A percentile compares a stretch with the other conserved stretches of the same genome.
Evolutionary conservation across 2,113 vertebrate genomes (phyloP).

Genomic region (Onychostruthus taczanowskii): DNA sequence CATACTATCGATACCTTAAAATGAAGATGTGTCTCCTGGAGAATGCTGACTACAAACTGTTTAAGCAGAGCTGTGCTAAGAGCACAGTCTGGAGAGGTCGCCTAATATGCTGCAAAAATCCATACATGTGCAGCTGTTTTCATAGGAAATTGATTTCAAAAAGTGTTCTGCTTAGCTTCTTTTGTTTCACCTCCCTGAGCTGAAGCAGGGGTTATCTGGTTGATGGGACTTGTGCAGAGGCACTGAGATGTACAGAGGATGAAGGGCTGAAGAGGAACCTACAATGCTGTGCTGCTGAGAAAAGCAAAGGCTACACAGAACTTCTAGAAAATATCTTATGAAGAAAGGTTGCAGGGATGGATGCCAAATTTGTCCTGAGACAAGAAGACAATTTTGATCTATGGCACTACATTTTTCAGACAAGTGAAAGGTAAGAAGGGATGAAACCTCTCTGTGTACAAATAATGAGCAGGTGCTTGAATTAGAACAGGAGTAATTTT

Average conservation of each 20-base stretch:
- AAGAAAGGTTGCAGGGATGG: not conserved
- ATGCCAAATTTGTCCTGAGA: not conserved
- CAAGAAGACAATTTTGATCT: not conserved
- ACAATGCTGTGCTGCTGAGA: not conserved
- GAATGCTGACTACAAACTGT: not conserved
- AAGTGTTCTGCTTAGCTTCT: not conserved
- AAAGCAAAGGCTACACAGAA: not conserved
- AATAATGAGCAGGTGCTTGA: not conserved
- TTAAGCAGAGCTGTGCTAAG: not conserved
- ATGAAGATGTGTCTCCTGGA: not conserved
- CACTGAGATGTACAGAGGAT: not conserved
- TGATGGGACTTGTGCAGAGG: not conserved
- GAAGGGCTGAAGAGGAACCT: not conserved
- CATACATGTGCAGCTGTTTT: not conserved
- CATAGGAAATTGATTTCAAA: not conserved
- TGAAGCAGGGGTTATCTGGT: not conserved
- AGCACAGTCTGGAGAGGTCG: not conserved
- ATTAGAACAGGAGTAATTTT: not conserved
- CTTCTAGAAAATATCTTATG: fast-evolving
- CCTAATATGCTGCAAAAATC: not conserved
- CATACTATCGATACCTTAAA: not conserved
- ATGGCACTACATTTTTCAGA: not conserved
- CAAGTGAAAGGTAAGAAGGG: not conserved
- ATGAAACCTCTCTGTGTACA: not conserved
- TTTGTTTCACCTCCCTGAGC: not conserved